Percentiles rank a stretch among this genome's conserved stretches.
These are phyloP conservation scores for Ditula angustiorana DNA, from an alignment of 2,888 invertebrate genomes.

Conservation along the genomic window DNA sequence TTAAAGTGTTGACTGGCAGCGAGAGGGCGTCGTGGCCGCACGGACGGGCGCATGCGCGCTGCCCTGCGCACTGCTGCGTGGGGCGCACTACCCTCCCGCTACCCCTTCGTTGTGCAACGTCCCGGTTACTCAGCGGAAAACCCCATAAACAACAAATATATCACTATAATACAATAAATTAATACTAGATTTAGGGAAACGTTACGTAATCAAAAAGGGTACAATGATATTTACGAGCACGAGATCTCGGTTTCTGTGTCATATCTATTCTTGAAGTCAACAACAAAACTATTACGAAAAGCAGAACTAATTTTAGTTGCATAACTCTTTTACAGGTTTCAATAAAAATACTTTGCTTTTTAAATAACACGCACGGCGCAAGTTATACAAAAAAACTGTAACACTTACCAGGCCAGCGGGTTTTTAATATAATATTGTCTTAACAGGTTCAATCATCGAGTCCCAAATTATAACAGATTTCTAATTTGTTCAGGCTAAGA, in stretches of 20 bases:
- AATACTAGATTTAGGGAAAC: background rate
- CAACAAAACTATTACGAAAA: background rate
- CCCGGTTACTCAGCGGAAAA: constrained; percentile 3
- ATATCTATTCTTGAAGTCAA: background rate
- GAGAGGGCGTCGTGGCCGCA: background rate
- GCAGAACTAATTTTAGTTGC: background rate
- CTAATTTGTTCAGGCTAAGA: background rate
- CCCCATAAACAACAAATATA: constrained; percentile 12
- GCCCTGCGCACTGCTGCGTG: background rate
- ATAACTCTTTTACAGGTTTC: background rate
- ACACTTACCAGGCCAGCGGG: constrained; percentile 14
- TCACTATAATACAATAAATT: background rate
- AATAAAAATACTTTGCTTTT: background rate
- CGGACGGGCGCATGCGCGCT: constrained; percentile 19
- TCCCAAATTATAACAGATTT: background rate
- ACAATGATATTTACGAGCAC: background rate
- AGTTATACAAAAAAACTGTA: background rate
- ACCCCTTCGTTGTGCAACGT: constrained; percentile 3
- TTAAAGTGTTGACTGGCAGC: background rate
- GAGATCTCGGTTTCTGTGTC: background rate
- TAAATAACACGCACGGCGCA: background rate
- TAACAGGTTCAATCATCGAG: background rate
- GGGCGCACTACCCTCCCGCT: background rate
- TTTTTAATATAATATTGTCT: constrained; percentile 1
- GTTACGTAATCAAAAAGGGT: background rate